phyloP scores from a whole-genome alignment of 2,797 vertebrate genomes.

The Falco peregrinus region DNA sequence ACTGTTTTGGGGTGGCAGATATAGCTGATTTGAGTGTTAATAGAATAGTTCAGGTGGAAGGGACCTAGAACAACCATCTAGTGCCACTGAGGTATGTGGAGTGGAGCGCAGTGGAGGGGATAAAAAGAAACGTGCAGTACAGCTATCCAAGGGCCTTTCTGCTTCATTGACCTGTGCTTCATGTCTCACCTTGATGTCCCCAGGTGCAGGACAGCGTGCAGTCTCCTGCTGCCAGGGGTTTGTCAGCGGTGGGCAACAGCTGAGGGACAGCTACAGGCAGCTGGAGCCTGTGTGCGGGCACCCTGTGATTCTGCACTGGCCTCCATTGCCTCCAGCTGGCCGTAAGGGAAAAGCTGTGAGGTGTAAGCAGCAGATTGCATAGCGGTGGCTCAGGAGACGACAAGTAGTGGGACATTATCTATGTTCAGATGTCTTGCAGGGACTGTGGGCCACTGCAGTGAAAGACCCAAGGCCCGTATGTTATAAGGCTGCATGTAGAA shows the following conservation, averaged over 20 bases:
- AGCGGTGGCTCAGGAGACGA: background rate
- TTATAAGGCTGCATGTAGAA: background rate
- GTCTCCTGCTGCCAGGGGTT: background rate
- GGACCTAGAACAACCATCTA: rapidly evolving
- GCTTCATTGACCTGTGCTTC: rapidly evolving
- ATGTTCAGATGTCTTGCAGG: background rate
- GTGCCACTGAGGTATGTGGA: background rate
- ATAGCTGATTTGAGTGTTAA: background rate
- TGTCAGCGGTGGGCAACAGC: background rate
- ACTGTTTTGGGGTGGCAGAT: background rate
- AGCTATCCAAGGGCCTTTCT: rapidly evolving
- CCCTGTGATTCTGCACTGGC: background rate
- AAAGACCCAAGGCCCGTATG: rapidly evolving
- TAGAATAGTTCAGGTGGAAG: background rate
- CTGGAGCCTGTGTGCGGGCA: background rate
- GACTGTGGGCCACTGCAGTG: background rate
- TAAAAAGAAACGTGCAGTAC: background rate
- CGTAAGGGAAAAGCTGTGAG: rapidly evolving
- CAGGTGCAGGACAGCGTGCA: background rate
- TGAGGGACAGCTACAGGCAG: background rate
- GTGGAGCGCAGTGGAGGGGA: background rate
- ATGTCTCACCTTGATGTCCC: background rate
- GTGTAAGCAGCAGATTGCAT: background rate
- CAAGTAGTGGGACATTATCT: background rate
- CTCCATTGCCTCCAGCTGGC: background rate